phyloP scores from a whole-genome alignment of 2,113 vertebrate genomes.

The Lanius ludovicianus region DNA sequence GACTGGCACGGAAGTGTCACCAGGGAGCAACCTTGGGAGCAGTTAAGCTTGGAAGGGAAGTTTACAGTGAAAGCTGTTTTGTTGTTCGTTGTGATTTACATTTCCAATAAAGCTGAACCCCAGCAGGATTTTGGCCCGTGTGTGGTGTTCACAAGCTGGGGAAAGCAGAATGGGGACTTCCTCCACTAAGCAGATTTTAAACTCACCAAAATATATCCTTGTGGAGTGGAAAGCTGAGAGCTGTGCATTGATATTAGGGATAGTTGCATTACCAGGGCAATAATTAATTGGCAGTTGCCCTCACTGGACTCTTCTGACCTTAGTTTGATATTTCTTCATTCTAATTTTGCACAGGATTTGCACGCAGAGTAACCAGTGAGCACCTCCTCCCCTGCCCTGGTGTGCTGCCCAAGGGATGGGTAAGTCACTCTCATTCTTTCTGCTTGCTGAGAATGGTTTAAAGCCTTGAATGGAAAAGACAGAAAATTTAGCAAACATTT shows the following conservation, averaged over 20 bases:
- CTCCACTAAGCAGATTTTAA: not conserved
- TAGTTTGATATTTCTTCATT: not conserved
- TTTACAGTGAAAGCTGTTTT: not conserved
- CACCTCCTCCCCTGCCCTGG: not conserved
- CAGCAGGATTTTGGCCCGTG: not conserved
- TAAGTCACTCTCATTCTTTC: not conserved
- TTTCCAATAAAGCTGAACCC: not conserved
- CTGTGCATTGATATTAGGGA: not conserved
- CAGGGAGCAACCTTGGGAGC: not conserved
- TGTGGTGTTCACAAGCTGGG: not conserved
- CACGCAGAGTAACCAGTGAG: not conserved
- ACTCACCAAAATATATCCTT: not conserved
- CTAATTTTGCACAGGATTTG: not conserved
- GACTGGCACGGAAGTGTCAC: not conserved
- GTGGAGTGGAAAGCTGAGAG: not conserved
- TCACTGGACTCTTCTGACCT: not conserved
- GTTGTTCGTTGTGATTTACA: constrained; percentile 1
- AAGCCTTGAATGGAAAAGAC: not conserved
- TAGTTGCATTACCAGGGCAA: not conserved
- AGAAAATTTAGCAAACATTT: not conserved
- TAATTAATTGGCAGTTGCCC: not conserved
- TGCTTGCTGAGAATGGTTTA: not conserved
- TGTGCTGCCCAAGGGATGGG: not conserved
- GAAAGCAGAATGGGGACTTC: not conserved
- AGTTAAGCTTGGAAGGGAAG: not conserved